phyloP scores from a whole-genome alignment of 2,113 vertebrate species.

The Petaurus breviceps region DNA sequence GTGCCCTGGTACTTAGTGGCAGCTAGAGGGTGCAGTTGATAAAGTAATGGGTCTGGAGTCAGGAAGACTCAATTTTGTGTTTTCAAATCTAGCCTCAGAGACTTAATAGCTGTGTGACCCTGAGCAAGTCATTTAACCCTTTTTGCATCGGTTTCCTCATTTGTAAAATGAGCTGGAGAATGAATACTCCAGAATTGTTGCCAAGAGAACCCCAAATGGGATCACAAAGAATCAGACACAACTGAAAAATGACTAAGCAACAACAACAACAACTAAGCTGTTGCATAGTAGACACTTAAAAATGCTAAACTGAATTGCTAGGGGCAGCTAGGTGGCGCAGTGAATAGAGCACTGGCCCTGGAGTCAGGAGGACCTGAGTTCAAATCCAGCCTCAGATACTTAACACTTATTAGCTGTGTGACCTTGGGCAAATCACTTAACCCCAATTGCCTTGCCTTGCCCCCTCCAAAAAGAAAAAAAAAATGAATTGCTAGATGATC shows the following conservation, averaged over 20 bases:
- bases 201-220: not conserved
- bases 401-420: too few relatives aligned
- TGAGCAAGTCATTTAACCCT: not conserved
- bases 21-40: not conserved
- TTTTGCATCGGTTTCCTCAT: not conserved
- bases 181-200: too few relatives aligned
- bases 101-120: not conserved
- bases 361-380: too few relatives aligned
- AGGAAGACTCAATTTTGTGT: not conserved
- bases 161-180: not conserved
- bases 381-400: too few relatives aligned
- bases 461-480: too few relatives aligned
- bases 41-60: not conserved
- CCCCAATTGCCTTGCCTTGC: too few relatives aligned
- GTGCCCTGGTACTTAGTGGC: not conserved
- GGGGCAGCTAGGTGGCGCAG: too few relatives aligned
- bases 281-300: not conserved
- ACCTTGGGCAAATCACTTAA: too few relatives aligned
- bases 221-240: not conserved
- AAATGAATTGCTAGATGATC: not conserved
- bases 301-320: not conserved
- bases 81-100: not conserved
- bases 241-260: not conserved
- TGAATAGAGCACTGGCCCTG: too few relatives aligned
- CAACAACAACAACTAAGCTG: too few relatives aligned